Base-by-base conservation (phyloP, 2,888 invertebrate genomes). In the Drosophila nr. perissopoda region DNA sequence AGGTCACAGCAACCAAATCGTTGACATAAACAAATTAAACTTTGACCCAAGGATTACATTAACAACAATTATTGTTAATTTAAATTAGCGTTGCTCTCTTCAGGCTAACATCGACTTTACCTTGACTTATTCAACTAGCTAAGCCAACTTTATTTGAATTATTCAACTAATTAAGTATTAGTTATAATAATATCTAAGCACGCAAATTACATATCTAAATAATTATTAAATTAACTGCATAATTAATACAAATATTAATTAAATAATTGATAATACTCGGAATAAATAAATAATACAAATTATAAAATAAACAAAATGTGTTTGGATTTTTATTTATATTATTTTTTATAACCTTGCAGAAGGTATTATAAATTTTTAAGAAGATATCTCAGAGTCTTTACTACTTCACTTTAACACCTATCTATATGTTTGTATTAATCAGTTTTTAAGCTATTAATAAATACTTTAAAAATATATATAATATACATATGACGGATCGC, bases 1-100 rank as follows among this genome's bases (percentile, higher is more conserved):
- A 78, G 67, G 59, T 57, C 73, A 77, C 7, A 45, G 7, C 31
- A 53, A 18, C 40, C 51, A 42, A 73, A 64, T 64, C 74, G 60
- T 57, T 69, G 57, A 40, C 70, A 51, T 18, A 11, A 11, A 49
- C 21, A 62, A 77, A 59, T 38, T 57, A 1, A 25, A 16, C 38
- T 56, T 51, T 25, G 13, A 7, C 27, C 40, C 11, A 18, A 25
- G 38, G 16, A 60, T 52, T 60, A 64, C 21, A 49, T 18, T 27
- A 65, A 65, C 45, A 21, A 21, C 16, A 52, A 36, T 40, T 75
- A 18, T 21, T 29, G 31, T 51, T 51, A 21, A 53, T 45, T 13
- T 21, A 27, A 25, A 33, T 13, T 8, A 25, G 8, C 10, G 16
- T 8, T 45, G 7, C 25, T 45, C 16, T 4, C 13, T 7, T 13